Percentiles rank a stretch among this genome's conserved stretches.
These are phyloP conservation scores for Cordilura impudica DNA, from an alignment of 2,888 invertebrate species.

Conservation along the genomic window DNA sequence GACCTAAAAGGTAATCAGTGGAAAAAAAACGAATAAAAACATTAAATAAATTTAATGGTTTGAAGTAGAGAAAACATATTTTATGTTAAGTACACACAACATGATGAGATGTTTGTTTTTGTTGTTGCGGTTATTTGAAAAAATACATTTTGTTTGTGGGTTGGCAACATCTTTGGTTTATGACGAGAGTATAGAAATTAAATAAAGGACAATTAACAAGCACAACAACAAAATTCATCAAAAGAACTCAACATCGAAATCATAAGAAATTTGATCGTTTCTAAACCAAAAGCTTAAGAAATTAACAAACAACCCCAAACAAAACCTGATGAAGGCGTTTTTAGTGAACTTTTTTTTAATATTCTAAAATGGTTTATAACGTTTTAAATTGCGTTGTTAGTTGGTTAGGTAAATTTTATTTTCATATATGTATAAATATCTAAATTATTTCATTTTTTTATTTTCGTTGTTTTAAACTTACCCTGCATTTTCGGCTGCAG, in stretches of 20 bases:
- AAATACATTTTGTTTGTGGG: not conserved
- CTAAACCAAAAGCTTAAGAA: too few species aligned
- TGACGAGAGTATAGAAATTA: not conserved
- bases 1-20: slow-evolving; percentile 12
- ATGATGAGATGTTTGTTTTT: slow-evolving; percentile 1
- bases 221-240: too few species aligned
- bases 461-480: too few species aligned
- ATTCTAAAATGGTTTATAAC: not conserved
- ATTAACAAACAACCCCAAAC: not conserved
- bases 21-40: not conserved
- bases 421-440: too few species aligned
- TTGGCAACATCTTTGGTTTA: not conserved
- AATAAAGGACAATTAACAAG: not conserved
- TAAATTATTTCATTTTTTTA: too few species aligned
- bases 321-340: not conserved
- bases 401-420: too few species aligned
- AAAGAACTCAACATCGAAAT: not conserved
- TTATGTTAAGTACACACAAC: not conserved
- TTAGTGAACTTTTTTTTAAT: not conserved
- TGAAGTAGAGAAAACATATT: not conserved
- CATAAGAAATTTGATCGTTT: slow-evolving; percentile 9
- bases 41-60: not conserved
- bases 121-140: slow-evolving; percentile 1
- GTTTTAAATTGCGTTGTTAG: too few species aligned
- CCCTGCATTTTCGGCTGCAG: slow-evolving; percentile 79